Conservation (phyloP, 2,113 vertebrate species). For the Bubalus kerabau region DNA sequence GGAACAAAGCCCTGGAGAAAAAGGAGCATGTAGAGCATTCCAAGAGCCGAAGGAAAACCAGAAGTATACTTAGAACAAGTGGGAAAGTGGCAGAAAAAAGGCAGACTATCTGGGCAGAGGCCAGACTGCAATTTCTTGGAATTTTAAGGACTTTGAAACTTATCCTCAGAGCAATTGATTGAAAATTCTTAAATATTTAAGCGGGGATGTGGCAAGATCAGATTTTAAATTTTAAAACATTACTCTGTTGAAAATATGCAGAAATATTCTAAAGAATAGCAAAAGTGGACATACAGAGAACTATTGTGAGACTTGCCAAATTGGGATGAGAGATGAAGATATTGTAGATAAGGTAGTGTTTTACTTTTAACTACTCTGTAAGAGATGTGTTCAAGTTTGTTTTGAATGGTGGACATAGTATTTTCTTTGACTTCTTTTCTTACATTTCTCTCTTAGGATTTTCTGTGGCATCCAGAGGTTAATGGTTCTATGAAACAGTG, state of each 20-base stretch:
- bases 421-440: constrained; percentile 21
- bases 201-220: neutral
- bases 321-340: neutral
- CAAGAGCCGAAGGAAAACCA: neutral
- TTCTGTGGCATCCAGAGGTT: constrained; percentile 95
- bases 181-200: neutral
- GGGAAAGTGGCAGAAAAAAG: neutral
- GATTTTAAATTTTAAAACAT: neutral
- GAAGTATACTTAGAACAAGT: neutral
- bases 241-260: neutral
- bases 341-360: neutral
- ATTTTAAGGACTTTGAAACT: neutral
- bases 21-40: neutral
- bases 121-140: neutral
- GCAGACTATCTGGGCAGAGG: neutral
- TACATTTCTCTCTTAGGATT: constrained; percentile 83
- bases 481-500: constrained; percentile 96
- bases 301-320: neutral
- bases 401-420: neutral
- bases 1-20: neutral
- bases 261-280: neutral
- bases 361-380: neutral
- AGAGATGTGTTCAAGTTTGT: neutral
- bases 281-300: neutral
- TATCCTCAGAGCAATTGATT: neutral